Base-by-base conservation (phyloP, 1,140 invertebrate genomes). In the Ceratosolen fusciceps region DNA sequence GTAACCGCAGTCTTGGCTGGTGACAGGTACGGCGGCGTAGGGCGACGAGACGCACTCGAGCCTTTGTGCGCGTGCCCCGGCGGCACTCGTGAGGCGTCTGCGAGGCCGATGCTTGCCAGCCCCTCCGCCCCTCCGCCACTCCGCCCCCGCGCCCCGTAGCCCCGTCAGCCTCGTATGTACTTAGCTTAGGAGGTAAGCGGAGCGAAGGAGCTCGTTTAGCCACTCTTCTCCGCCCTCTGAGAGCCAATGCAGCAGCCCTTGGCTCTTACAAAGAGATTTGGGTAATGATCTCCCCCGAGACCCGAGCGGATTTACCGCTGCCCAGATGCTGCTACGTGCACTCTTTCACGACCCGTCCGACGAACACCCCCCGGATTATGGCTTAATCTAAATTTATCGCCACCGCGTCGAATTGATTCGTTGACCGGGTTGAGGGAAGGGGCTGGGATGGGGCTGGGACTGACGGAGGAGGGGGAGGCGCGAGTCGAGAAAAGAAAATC, bases 141-240 rank as follows among this genome's bases (percentile, higher is more conserved):
- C n/a, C n/a, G n/a, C n/a, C n/a, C n/a, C n/a, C n/a, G n/a, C n/a
- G n/a, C n/a, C n/a, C n/a, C n/a, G n/a, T n/a, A n/a, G n/a, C n/a
- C n/a, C n/a, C n/a, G n/a, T 67, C 19, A 12, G 12, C 7, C 21
- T 47, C 39, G 5, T 47, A 47, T 70, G 39, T 70, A 29, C 39
- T 70, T 70, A 24, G n/a, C 39, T 70, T 70, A 24, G n/a, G 24
- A 14, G 39, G 21, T 14, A 70, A 26, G 31, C 60, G 60, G 60
- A 65, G 19, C 31, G 19, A 31, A 37, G 34, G 31, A 68, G 67
- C 39, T 47, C 39, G 39, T 68, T 68, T 67, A 67, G 67, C n/a
- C 24, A 68, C 67, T 68, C 67, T n/a, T 68, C 39, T 47, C 21
- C n/a, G n/a, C n/a, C n/a, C 37, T 68, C 47, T 68, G 39, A 68